A percentile compares a stretch with the other conserved stretches of the same genome.
Evolutionary conservation across 2,888 invertebrate species (phyloP).

Genomic region (Chouioia cunea): DNA sequence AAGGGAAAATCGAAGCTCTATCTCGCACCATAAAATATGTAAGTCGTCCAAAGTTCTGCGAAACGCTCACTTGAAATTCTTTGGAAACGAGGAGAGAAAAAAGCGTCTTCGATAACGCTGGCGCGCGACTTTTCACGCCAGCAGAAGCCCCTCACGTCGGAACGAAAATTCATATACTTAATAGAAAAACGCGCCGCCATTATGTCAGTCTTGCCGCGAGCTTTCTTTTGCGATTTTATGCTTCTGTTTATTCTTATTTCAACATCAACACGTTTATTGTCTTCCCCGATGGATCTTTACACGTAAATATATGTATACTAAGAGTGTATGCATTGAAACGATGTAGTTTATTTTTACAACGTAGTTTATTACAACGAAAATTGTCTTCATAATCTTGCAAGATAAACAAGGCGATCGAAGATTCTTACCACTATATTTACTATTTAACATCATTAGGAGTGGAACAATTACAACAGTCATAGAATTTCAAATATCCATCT

Average conservation of each 20-base stretch:
- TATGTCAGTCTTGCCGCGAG: slow-evolving; percentile 5
- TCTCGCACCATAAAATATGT: slow-evolving; percentile 52
- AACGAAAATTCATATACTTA: slow-evolving; percentile 44
- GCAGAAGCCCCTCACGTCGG: slow-evolving; percentile 14
- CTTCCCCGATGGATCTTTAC: slow-evolving; percentile 34
- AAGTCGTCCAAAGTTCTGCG: slow-evolving; percentile 50
- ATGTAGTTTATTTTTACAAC: too few relatives aligned
- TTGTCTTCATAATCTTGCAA: too few relatives aligned
- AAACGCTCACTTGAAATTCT: slow-evolving; percentile 53
- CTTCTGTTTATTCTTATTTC: slow-evolving; percentile 34
- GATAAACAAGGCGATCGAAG: too few relatives aligned
- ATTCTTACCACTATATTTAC: too few relatives aligned
- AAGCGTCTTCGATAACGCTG: slow-evolving; percentile 16
- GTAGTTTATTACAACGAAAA: too few relatives aligned
- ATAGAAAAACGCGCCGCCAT: slow-evolving; percentile 24
- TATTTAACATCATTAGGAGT: too few relatives aligned
- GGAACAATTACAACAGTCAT: too few relatives aligned
- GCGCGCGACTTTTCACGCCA: slow-evolving; percentile 32
- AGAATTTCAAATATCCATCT: too few relatives aligned
- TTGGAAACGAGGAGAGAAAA: slow-evolving; percentile 18
- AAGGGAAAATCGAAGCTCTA: background rate
- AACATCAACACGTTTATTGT: slow-evolving; percentile 23
- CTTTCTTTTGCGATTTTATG: background rate
- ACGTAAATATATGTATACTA: background rate
- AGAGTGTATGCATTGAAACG: too few relatives aligned